Base-by-base conservation (phyloP, 2,888 invertebrate genomes). In the Myopa tessellatipennis region DNA sequence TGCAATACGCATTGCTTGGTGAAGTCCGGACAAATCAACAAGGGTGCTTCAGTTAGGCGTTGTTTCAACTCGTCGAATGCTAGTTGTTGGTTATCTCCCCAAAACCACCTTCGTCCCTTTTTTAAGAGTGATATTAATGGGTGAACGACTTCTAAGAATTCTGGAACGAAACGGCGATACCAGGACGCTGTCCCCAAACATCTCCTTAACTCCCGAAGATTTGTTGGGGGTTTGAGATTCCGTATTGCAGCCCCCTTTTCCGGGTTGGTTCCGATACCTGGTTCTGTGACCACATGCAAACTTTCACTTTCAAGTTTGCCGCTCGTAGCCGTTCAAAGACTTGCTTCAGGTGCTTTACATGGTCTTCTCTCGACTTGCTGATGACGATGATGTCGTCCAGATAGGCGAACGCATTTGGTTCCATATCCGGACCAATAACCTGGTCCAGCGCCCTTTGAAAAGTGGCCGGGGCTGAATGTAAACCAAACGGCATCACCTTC, bases 141-240 rank as follows among this genome's bases (percentile, higher is more conserved):
- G 5, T 67, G 71, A 0, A 67, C 74, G 6, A 74, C 3, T 14
- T 18, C 34, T 0, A 77, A 26, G 10, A 78, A 78, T 4, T 79
- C 63, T 3, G 72, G 76, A 0, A 79, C 69, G 18, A 79, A 80
- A 4, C 79, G 73, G 0, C 80, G 58, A n/a, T 79, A 80, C 77
- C 74, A 80, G 0, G 76, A 78, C 0, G 77, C 74, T 0, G 77
- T 61, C 5, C 77, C 77, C 8, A 80, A 12, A n/a, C 77, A 61
- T 0, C 70, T 68, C 1, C 77, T 45, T 14, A 80, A 6, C 8
- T 77, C 72, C n/a, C 45, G 69, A 0, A 73, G 14, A n/a, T 77
- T 79, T 3, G 74, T 79, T 3, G 74, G 61, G 14, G 73, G 52
- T 26, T 52, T 71, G 8, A 71, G 34, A 34, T 52, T 45, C 10